Base-by-base conservation (phyloP, 2,888 invertebrate genomes). In the Tachina lurida region DNA sequence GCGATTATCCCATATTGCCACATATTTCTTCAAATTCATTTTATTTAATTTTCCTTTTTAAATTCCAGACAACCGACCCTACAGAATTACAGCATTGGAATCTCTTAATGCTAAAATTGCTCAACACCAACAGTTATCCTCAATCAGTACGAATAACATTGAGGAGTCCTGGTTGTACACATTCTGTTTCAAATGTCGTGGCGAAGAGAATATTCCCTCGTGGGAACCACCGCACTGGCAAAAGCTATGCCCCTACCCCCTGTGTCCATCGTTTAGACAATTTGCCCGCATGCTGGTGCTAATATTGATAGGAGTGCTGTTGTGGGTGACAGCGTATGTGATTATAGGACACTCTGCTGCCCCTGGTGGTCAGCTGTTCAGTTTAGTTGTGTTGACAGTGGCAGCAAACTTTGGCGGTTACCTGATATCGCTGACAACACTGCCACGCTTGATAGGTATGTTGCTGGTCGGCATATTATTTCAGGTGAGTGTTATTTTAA, bases 361-460 rank as follows among this genome's bases (percentile, higher is more conserved):
- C 15, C 97, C 97, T 2, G 96, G 96, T n/a, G 97, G 97, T 12
- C 96, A 96, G 90, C 93, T 97, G 10, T 97, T 97, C 90, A 95
- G 95, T 87, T 93, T 97, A 22, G 96, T 97, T 0, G 94, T 95
- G 1, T 94, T 97, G 2, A 95, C 96, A 65, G 95, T 97, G 87
- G 95, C 95, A 13, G 96, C 97, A 0, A 95, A 97, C 92, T 95
- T 97, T 89, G 97, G 97, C 12, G 97, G 97, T 73, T 97, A 96
- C 95, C 90, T 97, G 41, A 94, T 97, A 93, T 95, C 96, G 85
- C 93, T 97, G 87, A 95, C 97, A 31, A 96, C 96, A 12, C 93
- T 98, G 82, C 98, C 98, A 2, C 95, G 97, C 1, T 94, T 98
- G 15, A 96, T 97, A 88, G 98, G 97, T 71, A 97, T 98, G 97